A percentile compares a stretch with the other conserved stretches of the same genome.
Conservation (phyloP, 2,797 vertebrate genomes). For the Myotis pilosus region DNA sequence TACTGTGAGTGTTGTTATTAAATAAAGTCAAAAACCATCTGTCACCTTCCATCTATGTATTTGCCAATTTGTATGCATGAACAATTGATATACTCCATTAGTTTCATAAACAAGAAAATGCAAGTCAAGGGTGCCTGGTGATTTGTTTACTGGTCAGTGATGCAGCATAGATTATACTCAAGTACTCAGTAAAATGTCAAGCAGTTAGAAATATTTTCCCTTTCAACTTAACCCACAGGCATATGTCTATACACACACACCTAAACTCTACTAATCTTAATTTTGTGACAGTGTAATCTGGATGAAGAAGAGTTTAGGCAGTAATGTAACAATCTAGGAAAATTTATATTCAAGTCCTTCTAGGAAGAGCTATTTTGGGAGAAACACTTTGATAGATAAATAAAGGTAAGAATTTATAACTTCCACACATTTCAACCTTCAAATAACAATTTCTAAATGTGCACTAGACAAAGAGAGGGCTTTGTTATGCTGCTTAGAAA, state of each 20-base stretch:
- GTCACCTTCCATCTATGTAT: background rate
- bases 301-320: background rate
- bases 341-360: constrained; percentile 13
- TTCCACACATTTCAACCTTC: background rate
- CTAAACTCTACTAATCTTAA: constrained; percentile 1
- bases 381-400: constrained; percentile 4
- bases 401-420: background rate
- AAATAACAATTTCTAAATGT: background rate
- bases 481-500: background rate
- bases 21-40: constrained; percentile 41
- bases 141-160: constrained; percentile 33
- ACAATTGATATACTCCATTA: background rate
- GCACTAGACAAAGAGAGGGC: background rate
- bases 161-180: background rate
- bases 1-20: constrained; percentile 11
- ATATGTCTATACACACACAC: background rate
- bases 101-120: constrained; percentile 42
- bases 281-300: background rate
- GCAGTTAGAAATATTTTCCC: background rate
- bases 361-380: background rate
- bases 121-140: background rate
- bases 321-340: background rate
- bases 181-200: background rate
- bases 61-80: constrained; percentile 7
- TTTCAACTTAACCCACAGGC: background rate